Conservation (phyloP, 2,113 vertebrate genomes). For the Meriones unguiculatus region DNA sequence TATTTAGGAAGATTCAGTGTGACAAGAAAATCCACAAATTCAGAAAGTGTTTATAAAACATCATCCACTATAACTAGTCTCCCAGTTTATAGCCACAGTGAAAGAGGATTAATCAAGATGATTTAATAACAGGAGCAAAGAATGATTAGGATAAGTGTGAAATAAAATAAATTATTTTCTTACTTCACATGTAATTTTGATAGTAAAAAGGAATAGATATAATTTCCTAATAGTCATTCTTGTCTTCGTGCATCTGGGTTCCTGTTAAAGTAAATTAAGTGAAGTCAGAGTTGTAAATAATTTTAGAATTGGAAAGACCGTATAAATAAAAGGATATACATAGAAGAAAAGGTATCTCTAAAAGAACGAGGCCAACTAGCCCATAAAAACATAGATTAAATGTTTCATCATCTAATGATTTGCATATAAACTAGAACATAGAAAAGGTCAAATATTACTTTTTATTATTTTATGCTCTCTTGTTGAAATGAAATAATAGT, state of each 20-base stretch:
- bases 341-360: neutral
- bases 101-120: neutral
- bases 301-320: neutral
- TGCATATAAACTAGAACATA: neutral
- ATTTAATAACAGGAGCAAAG: neutral
- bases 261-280: neutral
- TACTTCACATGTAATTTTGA: neutral
- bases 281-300: neutral
- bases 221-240: neutral
- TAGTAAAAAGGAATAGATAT: neutral
- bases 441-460: neutral
- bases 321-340: neutral
- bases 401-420: neutral
- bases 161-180: neutral
- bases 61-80: neutral
- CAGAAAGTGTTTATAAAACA: neutral
- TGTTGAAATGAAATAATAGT: neutral
- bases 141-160: neutral
- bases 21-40: neutral
- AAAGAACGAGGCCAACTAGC: neutral
- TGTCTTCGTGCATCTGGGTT: neutral
- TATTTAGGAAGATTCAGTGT: constrained; percentile 38
- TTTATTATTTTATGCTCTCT: neutral
- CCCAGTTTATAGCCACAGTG: neutral
- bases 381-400: neutral